A percentile compares a stretch with the other conserved stretches of the same genome.
Conservation (phyloP, 2,797 vertebrate species). For the Mus caroli region DNA sequence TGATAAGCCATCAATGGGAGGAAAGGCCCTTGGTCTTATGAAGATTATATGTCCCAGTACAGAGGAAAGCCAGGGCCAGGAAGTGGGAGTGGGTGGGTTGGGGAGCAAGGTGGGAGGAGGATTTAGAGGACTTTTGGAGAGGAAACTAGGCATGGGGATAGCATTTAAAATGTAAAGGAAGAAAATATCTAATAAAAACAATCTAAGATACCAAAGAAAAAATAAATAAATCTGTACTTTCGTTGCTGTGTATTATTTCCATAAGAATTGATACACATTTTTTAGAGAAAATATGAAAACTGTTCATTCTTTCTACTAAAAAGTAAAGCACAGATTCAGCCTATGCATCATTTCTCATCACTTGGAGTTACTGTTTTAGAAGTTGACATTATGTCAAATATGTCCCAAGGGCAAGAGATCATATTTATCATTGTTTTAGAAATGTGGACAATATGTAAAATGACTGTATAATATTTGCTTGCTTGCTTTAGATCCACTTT, state of each 20-base stretch:
- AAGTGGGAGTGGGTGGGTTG: no score
- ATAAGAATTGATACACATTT: neutral
- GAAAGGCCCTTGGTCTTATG: no score
- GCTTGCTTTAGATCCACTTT: neutral
- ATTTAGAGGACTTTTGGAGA: no score
- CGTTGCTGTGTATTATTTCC: neutral
- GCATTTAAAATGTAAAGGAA: no score
- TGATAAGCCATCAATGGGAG: no score
- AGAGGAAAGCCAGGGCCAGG: no score
- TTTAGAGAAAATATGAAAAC: neutral
- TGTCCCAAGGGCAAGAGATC: neutral
- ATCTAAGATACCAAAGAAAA: no score
- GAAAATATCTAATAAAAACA: no score
- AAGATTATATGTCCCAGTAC: no score
- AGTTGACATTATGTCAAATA: neutral
- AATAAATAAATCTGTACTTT: neutral
- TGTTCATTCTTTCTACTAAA: neutral
- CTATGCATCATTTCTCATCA: neutral
- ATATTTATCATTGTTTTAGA: neutral
- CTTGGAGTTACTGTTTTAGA: neutral
- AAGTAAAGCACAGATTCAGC: neutral
- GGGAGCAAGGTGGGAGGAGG: no score
- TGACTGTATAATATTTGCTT: neutral
- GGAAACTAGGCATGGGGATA: no score
- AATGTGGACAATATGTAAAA: neutral